Evolutionary conservation across 2,113 vertebrate genomes (phyloP).

Genomic region (Procavia capensis): DNA sequence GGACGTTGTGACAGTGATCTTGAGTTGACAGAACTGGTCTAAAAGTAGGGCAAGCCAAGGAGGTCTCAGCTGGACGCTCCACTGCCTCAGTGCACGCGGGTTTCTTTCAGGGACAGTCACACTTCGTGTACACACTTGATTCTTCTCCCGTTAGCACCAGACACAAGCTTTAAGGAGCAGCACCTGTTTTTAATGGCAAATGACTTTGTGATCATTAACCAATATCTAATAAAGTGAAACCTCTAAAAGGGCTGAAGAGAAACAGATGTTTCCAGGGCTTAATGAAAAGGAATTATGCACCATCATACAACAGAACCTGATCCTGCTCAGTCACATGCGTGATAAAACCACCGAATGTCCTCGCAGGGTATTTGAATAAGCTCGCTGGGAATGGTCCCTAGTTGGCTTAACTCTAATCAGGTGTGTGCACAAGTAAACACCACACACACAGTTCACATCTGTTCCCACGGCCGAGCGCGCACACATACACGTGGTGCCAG

Average conservation of each 20-base stretch:
- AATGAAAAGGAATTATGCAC: slow-evolving; percentile 78
- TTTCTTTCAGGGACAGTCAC: background rate
- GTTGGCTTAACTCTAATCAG: background rate
- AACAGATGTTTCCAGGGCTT: slow-evolving; percentile 78
- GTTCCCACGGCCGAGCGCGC: background rate
- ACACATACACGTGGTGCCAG: background rate
- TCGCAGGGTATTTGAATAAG: background rate
- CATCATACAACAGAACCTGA: background rate
- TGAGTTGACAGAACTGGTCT: background rate
- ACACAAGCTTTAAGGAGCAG: slow-evolving; percentile 29
- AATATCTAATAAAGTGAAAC: slow-evolving; percentile 74
- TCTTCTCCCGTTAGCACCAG: slow-evolving; percentile 35
- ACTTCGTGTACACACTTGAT: fast-evolving
- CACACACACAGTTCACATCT: background rate
- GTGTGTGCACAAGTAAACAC: background rate
- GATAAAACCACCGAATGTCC: background rate
- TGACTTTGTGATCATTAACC: slow-evolving; percentile 72
- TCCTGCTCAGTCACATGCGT: slow-evolving; percentile 31
- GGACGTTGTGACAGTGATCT: background rate
- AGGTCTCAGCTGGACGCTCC: background rate
- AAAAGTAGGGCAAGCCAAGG: background rate
- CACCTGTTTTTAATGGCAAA: slow-evolving; percentile 68
- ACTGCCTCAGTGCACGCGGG: background rate
- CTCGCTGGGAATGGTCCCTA: fast-evolving
- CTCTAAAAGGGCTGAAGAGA: slow-evolving; percentile 71